Conservation (phyloP, 1,140 invertebrate genomes). For the Lutraria rhynchaena region DNA sequence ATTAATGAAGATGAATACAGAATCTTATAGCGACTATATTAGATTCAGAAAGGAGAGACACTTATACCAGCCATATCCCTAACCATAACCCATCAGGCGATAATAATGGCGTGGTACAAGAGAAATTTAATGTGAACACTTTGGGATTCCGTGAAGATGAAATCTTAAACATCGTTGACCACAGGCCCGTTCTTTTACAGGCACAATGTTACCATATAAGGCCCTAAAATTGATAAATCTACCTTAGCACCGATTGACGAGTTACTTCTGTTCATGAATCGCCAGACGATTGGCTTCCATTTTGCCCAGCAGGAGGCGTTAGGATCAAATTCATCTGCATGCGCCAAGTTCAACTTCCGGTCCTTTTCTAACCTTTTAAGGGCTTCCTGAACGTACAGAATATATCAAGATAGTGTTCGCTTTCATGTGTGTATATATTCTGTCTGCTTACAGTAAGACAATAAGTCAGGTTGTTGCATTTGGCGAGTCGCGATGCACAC, state of each 20-base stretch:
- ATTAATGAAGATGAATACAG: no score
- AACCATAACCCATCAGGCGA: no score
- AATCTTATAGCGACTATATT: no score
- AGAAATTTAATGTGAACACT: no score
- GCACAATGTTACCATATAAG: neutral
- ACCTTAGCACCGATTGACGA: slow-evolving; percentile 70
- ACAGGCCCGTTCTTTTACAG: neutral
- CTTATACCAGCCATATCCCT: no score
- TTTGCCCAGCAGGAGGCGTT: slow-evolving; percentile 61
- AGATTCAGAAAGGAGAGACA: no score
- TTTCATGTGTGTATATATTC: no score
- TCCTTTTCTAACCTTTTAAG: slow-evolving; percentile 72
- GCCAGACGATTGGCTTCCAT: slow-evolving; percentile 63
- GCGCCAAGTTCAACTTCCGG: slow-evolving; percentile 65
- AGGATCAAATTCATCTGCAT: neutral
- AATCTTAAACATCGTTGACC: neutral
- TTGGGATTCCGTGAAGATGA: neutral
- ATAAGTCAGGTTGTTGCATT: no score
- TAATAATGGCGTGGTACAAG: no score
- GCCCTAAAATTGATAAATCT: slow-evolving; percentile 2
- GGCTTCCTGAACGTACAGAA: slow-evolving; percentile 55
- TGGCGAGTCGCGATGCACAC: no score
- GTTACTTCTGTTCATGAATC: slow-evolving; percentile 67
- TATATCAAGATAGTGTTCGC: no score
- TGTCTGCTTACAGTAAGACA: no score